Evolutionary conservation across 2,888 invertebrate species (phyloP), one percentile per base, ranked within the genome.

Genomic region (Flexamia atlantica): DNA sequence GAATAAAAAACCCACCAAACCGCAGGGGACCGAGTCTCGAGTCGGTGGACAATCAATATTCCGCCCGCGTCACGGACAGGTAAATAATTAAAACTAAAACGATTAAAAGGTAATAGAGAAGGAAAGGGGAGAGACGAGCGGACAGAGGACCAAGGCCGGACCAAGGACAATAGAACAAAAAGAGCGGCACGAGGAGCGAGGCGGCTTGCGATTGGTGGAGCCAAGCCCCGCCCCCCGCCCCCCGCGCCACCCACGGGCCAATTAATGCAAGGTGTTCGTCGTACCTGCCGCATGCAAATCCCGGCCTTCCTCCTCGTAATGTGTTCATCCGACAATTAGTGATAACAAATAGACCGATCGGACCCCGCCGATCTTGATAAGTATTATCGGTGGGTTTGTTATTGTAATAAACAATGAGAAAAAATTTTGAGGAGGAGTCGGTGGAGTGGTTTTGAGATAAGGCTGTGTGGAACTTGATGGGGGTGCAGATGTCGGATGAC

Each of bases 111-210:
- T 79, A 79, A 83, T 57, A 60, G 74, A 70, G 74, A 60, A 57
- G 57, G 83, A 74, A 57, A 30, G 60, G 68, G 60, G 79, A 32
- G 60, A 42, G 42, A 25, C 46, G 20, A 23, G 53, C 30, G 25
- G 60, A 57, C 28, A 17, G 64, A 25, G 60, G 74, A 53, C 70
- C 82, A 83, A 83, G 82, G 82, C 74, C 82, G 42, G 74, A 57
- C 40, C 82, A 83, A 83, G 82, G 82, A 83, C 82, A 83, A 83
- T 83, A 60, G 30, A 53, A 83, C 70, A 80, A 81, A 81, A 74
- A 81, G 76, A 82, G 76, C 74, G 76, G 76, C 82, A 72, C 42
- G 79, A 42, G 42, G 81, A 42, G n/a, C 32, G 10, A 25, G 1
- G 82, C 46, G 80, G n/a, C 60, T 20, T 30, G 36, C 32, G 2